A percentile compares a stretch with the other conserved stretches of the same genome.
Evolutionary conservation across 1,140 invertebrate genomes (phyloP).

Genomic region (Caenorhabditis brenneri): DNA sequence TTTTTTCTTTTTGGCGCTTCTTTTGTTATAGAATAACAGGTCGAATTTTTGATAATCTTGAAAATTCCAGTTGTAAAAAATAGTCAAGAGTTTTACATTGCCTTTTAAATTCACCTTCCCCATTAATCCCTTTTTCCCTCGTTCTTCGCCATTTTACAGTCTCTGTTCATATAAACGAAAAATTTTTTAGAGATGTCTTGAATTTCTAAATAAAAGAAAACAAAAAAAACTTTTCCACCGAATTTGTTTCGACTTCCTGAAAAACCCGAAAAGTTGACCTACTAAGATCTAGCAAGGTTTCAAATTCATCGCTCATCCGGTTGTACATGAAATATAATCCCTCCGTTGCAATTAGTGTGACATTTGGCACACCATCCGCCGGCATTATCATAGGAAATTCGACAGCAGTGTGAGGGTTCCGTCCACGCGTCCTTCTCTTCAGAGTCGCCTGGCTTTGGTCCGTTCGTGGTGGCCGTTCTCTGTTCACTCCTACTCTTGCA

Average conservation of each 20-base stretch:
- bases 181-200: too few species aligned
- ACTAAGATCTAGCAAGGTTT: not conserved
- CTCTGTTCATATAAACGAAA: too few species aligned
- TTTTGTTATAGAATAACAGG: too few species aligned
- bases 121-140: too few species aligned
- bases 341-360: constrained; percentile 21
- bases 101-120: too few species aligned
- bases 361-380: constrained; percentile 37
- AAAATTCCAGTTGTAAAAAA: too few species aligned
- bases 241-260: too few species aligned
- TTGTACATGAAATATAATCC: constrained; percentile 11
- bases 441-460: not conserved
- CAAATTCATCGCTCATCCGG: not conserved
- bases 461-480: constrained; percentile 30
- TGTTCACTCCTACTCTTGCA: not conserved
- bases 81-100: too few species aligned
- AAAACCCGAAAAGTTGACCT: not conserved
- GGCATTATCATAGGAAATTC: constrained; percentile 39
- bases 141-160: too few species aligned
- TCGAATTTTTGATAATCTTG: too few species aligned
- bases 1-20: not conserved
- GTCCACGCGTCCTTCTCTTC: not conserved
- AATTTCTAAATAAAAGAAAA: too few species aligned
- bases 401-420: constrained; percentile 8
- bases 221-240: too few species aligned